These are phyloP conservation scores for Cataglyphis livida DNA, from an alignment of 2,888 invertebrate species.

Conservation along the genomic window DNA sequence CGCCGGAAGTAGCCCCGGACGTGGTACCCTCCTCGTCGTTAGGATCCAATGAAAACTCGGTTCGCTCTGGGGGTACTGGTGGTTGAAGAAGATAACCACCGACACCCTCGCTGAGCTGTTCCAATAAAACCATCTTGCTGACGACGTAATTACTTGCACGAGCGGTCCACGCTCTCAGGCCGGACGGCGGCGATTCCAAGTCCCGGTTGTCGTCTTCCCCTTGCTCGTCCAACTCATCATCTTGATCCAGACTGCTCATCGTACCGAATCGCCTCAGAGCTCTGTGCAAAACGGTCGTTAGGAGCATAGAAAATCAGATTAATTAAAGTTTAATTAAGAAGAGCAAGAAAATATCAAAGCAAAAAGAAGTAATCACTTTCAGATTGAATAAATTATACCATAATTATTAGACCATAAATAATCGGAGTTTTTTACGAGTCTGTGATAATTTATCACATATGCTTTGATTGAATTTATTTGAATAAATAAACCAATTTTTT, in stretches of 20 bases:
- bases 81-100: conserved; percentile 82
- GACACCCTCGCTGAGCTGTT: conserved; percentile 88
- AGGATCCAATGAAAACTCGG: conserved; percentile 82
- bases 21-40: conserved; percentile 92
- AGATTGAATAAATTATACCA: neutral
- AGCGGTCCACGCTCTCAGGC: conserved; percentile 92
- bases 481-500: neutral
- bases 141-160: conserved; percentile 93
- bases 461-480: neutral
- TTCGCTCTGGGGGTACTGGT: conserved; percentile 83
- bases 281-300: conserved; percentile 66
- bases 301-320: neutral
- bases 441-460: neutral
- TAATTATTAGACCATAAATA: neutral
- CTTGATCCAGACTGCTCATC: conserved; percentile 85
- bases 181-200: conserved; percentile 85
- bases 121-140: conserved; percentile 92
- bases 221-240: conserved; percentile 83
- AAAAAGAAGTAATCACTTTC: neutral
- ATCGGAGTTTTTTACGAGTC: neutral
- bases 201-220: conserved; percentile 82
- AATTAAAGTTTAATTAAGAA: neutral
- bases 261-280: conserved; percentile 85
- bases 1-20: conserved; percentile 93
- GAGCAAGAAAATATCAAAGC: neutral